Evolutionary conservation across 2,888 invertebrate species (phyloP).

Genomic region (Clivina fossor): DNA sequence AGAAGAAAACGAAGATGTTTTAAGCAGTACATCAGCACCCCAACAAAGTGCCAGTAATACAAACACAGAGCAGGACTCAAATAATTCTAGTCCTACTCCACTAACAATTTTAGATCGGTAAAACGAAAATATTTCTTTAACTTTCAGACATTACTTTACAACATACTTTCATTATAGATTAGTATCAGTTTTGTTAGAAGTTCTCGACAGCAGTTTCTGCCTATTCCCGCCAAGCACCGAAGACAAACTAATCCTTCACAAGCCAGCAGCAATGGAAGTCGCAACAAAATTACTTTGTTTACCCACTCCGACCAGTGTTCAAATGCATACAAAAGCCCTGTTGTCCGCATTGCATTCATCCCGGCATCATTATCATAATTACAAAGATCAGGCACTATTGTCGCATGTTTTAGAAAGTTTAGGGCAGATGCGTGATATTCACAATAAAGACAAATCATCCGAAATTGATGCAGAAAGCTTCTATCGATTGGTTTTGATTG

Average conservation of each 20-base stretch:
- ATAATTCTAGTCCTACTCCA: slow-evolving; percentile 52
- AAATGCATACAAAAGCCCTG: slow-evolving; percentile 79
- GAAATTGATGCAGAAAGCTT: slow-evolving; percentile 89
- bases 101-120: slow-evolving; percentile 64
- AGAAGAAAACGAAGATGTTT: slow-evolving; percentile 83
- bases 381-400: slow-evolving; percentile 88
- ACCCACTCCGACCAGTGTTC: slow-evolving; percentile 71
- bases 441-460: slow-evolving; percentile 60
- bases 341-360: slow-evolving; percentile 78
- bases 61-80: slow-evolving; percentile 50
- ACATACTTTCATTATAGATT: slow-evolving; percentile 53
- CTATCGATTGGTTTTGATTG: slow-evolving; percentile 81
- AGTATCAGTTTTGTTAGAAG: slow-evolving; percentile 68
- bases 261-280: slow-evolving; percentile 63
- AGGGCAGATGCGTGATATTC: slow-evolving; percentile 59
- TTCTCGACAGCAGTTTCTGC: slow-evolving; percentile 72
- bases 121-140: neutral
- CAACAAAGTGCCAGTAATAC: slow-evolving; percentile 43
- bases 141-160: neutral
- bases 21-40: slow-evolving; percentile 44
- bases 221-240: slow-evolving; percentile 55
- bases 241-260: slow-evolving; percentile 55
- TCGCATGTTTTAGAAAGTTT: slow-evolving; percentile 73
- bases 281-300: slow-evolving; percentile 67
- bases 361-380: slow-evolving; percentile 76